phyloP scores from a whole-genome alignment of 2,797 vertebrate species.

The Poeciliopsis gracilis region DNA sequence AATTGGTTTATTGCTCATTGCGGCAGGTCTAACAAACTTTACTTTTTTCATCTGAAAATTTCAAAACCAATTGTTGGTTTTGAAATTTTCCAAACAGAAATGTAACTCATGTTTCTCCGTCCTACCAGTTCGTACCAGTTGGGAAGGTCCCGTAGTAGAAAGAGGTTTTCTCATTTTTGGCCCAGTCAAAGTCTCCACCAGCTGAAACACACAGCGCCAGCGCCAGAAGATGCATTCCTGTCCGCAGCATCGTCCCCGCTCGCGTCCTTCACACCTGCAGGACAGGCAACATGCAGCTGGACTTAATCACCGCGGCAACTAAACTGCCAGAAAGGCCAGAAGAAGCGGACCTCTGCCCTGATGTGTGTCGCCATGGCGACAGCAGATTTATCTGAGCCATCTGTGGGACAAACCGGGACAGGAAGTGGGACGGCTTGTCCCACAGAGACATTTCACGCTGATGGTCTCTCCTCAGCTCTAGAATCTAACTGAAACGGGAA shows the following conservation, averaged over 20 bases:
- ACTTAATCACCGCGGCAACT: neutral
- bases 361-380: neutral
- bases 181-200: conserved; percentile 82
- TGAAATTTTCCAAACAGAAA: neutral
- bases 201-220: conserved; percentile 63
- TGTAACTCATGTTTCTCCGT: neutral
- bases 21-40: neutral
- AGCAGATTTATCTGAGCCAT: conserved; percentile 68
- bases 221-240: conserved; percentile 53
- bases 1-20: too few relatives aligned
- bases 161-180: conserved; percentile 83
- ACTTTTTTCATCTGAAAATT: neutral
- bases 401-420: conserved; percentile 71
- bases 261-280: conserved; percentile 53
- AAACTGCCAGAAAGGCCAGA: conserved; percentile 4
- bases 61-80: neutral
- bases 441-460: conserved; percentile 72
- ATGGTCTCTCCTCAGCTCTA: neutral
- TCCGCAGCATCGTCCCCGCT: conserved; percentile 62
- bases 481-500: neutral
- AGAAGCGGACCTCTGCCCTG: neutral
- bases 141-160: conserved; percentile 92
- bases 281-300: neutral
- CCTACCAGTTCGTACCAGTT: conserved; percentile 77
- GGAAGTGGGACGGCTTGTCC: conserved; percentile 74